Base-by-base conservation (phyloP, 2,797 vertebrate species). In the Novumbra hubbsi region DNA sequence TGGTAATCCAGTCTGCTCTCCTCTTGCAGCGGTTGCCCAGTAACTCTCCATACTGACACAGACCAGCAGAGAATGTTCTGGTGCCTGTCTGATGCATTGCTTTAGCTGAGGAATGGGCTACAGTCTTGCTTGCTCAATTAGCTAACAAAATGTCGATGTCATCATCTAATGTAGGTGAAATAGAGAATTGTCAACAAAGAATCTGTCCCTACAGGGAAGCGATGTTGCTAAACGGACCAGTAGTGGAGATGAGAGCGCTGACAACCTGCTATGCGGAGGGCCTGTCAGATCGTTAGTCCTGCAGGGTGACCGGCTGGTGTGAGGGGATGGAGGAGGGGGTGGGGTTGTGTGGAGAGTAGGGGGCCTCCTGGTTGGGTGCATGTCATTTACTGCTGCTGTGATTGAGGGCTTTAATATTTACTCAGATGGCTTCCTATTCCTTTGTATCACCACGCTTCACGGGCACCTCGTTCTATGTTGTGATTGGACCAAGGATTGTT, bases 1-100 rank as follows among this genome's bases (percentile, higher is more conserved):
- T 7, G 48, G 6, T 49, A 50, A 28, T 49, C 24, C 14, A 21
- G 14, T 28, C 41, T 28, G 34, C 19, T 9, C 4, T 38, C 65
- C 16, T 41, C 60, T 24, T 63, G 12, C 60, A 14, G 66, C 19
- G 15, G 34, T 68, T 71, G 38, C 57, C 48, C 52, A 69, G 73
- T 28, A 64, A 64, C 73, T 50, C 64, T 73, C 38, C 9, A 21
- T 21, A n/a, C 17, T 19, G 30, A 48, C 32, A 63, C 52, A 83
- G 73, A 72, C 76, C 62, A 73, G 72, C 73, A 77, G 50, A 73
- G 75, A 73, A 76, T 67, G 41, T 45, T 80, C 19, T 41, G 73
- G 72, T 73, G 24, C 45, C 11, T 70, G 71, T 67, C 48, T 5
- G 5, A 24, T 49, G 21, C 7, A 27, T 78, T 78, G 28, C 74